Percentiles rank a stretch among this genome's conserved stretches.
phyloP scores from a whole-genome alignment of 1,140 invertebrate genomes.

The Helicoverpa armigera region DNA sequence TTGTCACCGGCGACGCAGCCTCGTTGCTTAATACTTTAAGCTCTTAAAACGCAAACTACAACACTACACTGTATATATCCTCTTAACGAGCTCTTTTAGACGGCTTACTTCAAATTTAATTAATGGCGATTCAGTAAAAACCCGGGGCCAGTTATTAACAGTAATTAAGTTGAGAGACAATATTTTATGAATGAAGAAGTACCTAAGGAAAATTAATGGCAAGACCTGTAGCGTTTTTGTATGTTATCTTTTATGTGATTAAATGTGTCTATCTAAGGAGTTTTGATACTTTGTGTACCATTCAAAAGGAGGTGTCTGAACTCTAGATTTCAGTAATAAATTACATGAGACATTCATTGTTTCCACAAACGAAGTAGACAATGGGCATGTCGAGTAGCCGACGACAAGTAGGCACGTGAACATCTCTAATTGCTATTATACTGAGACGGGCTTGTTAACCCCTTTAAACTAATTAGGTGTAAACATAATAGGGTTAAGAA shows the following conservation, averaged over 20 bases:
- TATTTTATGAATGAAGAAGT: slow-evolving; percentile 19
- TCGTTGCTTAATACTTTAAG: slow-evolving; percentile 71
- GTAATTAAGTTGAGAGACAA: slow-evolving; percentile 42
- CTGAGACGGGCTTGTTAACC: background rate
- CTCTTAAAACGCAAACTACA: slow-evolving; percentile 71
- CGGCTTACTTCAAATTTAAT: slow-evolving; percentile 67
- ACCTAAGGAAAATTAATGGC: background rate
- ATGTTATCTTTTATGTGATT: background rate
- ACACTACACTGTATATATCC: slow-evolving; percentile 63
- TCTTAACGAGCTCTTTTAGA: slow-evolving; percentile 65
- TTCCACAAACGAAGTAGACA: background rate
- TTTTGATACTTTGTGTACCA: no score
- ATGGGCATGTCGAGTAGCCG: background rate
- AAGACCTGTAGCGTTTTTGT: background rate
- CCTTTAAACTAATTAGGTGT: slow-evolving; percentile 23
- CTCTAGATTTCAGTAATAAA: background rate
- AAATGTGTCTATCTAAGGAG: background rate
- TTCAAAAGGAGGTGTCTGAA: no score
- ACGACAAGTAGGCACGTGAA: background rate
- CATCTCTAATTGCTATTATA: slow-evolving; percentile 18
- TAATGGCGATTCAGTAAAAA: slow-evolving; percentile 55
- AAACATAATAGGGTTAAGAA: background rate
- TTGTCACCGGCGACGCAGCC: slow-evolving; percentile 69
- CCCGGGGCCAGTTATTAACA: slow-evolving; percentile 21
- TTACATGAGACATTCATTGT: background rate